Evolutionary conservation across 2,797 vertebrate genomes (phyloP).

Genomic region (Moxostoma hubbsi): DNA sequence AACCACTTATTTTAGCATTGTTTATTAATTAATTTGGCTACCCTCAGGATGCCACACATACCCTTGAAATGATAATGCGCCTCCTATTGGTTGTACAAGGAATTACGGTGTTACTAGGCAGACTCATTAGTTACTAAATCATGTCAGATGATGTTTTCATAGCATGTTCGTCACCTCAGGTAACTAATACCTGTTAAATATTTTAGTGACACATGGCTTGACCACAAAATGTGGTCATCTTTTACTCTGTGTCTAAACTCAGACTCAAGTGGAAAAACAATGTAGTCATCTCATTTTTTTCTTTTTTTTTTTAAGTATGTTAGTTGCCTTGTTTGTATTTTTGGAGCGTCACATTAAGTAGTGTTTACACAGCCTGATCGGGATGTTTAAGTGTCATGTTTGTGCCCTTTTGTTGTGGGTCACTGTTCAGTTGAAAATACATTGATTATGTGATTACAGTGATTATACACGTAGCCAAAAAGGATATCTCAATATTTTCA

Average conservation of each 20-base stretch:
- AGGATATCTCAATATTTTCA: too few relatives aligned
- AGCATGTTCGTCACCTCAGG: constrained; percentile 11
- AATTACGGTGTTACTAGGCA: constrained; percentile 37
- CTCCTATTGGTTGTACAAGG: constrained; percentile 29
- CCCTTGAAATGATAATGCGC: constrained; percentile 3
- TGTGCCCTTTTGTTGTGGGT: not conserved
- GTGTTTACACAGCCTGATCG: not conserved
- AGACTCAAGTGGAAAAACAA: constrained; percentile 24
- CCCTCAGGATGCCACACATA: not conserved
- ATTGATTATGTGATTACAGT: too few relatives aligned
- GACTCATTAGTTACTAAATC: constrained; percentile 38
- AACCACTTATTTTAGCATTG: not conserved
- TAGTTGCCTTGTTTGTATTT: constrained; percentile 24
- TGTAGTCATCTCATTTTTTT: constrained; percentile 31
- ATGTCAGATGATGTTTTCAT: constrained; percentile 52
- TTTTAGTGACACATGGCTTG: not conserved
- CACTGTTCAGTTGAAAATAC: not conserved
- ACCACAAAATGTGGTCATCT: constrained; percentile 3
- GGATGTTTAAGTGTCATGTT: not conserved
- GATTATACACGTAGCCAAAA: too few relatives aligned
- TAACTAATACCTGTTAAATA: constrained; percentile 15
- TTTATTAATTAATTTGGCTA: constrained; percentile 17
- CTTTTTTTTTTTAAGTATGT: not conserved
- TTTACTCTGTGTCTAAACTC: constrained; percentile 25
- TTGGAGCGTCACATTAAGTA: not conserved